Evolutionary conservation across 2,888 invertebrate species (phyloP), one percentile per base, ranked within the genome.

Genomic region (Pyrrhia umbra): DNA sequence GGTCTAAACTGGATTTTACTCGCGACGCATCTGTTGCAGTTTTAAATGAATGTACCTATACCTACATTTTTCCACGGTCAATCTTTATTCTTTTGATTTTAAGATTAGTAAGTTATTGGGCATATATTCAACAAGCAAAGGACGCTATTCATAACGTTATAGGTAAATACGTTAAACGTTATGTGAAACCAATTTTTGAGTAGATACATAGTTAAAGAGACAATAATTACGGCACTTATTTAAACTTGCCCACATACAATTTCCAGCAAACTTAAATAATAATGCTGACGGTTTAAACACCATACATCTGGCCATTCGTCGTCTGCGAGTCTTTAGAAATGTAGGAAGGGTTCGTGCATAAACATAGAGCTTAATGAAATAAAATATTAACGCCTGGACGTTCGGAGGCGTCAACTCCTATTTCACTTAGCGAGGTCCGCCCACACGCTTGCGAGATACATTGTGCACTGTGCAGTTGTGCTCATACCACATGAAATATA

Each of bases 361-460:
- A 68, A 75, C 68, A 69, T 64, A 67, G 58, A 74, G 67, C 59
- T 68, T 71, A 79, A 80, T 71, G 73, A 81, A 83, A 85, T 84
- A 84, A 85, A 81, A 80, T 73, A 73, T 58, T 64, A 64, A 60
- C 51, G 42, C 57, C 47, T 25, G 50, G 46, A 64, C 71, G 59
- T 54, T 75, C 77, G 67, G 76, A 82, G 86, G 85, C 82, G 80
- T 83, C 83, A 85, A 83, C 82, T 84, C 79, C 82, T 76, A 85
- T 85, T 85, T 86, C 85, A 85, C 82, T 85, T 84, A 82, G 64
- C 66, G 63, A 50, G 37, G 77, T 75, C 82, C 85, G 83, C 85
- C 85, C 80, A 85, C 85, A 55, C 74, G 75, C 60, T 49, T 49
- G 65, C 23, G 62, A 58, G 46, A 54, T 58, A 77, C 70, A 69